Conservation (phyloP, 37 sponge, comb jelly and placozoan species). For the Hormiphora californensis region DNA sequence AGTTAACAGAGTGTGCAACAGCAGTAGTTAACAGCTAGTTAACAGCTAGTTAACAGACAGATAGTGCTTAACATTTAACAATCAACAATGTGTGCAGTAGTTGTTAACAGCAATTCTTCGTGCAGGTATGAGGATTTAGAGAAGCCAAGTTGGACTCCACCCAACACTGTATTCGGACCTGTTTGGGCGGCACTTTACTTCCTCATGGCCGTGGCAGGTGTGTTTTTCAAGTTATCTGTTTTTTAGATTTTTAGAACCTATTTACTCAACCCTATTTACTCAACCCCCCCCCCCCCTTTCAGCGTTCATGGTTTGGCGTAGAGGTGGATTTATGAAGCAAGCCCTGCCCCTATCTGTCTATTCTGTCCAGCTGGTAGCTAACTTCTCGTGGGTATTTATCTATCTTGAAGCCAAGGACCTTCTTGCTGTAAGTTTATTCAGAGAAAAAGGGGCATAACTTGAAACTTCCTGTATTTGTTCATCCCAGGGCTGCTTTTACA, state of each 20-base stretch:
- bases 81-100: too few relatives aligned
- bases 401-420: not conserved
- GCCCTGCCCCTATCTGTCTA: not conserved
- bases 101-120: too few relatives aligned
- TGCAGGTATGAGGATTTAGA: not conserved
- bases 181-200: slow-evolving; percentile 3
- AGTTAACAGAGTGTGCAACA: too few relatives aligned
- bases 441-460: too few relatives aligned
- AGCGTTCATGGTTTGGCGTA: slow-evolving; percentile 2
- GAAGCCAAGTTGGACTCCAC: not conserved
- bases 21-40: too few relatives aligned
- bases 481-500: too few relatives aligned
- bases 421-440: not conserved
- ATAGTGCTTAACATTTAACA: not conserved
- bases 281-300: not conserved
- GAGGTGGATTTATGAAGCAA: slow-evolving; percentile 10
- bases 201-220: slow-evolving; percentile 29
- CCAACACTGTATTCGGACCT: not conserved
- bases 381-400: slow-evolving; percentile 16
- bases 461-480: too few relatives aligned
- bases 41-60: too few relatives aligned
- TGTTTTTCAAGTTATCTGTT: too few relatives aligned
- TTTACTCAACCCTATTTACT: not conserved
- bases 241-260: not conserved
- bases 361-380: not conserved